Conservation (phyloP, 2,888 invertebrate species). For the Ornithoptera alexandrae region DNA sequence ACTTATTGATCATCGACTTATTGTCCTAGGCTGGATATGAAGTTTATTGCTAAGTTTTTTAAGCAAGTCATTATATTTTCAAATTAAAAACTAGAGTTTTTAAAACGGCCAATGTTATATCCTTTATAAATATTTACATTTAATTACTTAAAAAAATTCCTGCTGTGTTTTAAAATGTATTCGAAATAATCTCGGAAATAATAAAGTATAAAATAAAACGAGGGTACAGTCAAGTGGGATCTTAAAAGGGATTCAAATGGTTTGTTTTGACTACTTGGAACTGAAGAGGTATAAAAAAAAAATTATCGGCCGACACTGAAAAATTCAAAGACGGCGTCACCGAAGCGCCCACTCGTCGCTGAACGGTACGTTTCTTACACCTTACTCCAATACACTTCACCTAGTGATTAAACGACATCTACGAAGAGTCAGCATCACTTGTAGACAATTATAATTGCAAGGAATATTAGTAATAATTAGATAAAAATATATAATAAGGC, state of each 20-base stretch:
- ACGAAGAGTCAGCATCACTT: neutral
- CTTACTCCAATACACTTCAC: neutral
- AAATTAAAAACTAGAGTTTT: neutral
- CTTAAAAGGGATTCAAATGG: conserved; percentile 68
- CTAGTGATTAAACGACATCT: neutral
- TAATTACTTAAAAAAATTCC: neutral
- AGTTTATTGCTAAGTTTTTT: too few relatives aligned
- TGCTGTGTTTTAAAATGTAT: conserved; percentile 2
- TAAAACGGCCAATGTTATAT: neutral
- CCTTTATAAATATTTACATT: neutral
- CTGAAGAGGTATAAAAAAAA: conserved; percentile 59
- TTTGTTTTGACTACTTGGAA: conserved; percentile 74
- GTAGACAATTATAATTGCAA: neutral
- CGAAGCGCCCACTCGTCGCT: conserved; percentile 8
- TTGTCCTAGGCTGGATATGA: too few relatives aligned
- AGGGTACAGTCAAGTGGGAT: conserved; percentile 69
- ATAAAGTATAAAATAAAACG: conserved; percentile 59
- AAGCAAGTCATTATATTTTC: too few relatives aligned
- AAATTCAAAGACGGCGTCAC: conserved; percentile 56
- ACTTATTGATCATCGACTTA: too few relatives aligned
- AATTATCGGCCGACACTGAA: conserved; percentile 55
- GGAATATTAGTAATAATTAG: too few relatives aligned
- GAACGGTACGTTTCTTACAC: conserved; percentile 14
- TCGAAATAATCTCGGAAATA: conserved; percentile 33
- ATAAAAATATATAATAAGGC: too few relatives aligned